Evolutionary conservation across 2,797 vertebrate genomes (phyloP).

Genomic region (Clarias fuscus): DNA sequence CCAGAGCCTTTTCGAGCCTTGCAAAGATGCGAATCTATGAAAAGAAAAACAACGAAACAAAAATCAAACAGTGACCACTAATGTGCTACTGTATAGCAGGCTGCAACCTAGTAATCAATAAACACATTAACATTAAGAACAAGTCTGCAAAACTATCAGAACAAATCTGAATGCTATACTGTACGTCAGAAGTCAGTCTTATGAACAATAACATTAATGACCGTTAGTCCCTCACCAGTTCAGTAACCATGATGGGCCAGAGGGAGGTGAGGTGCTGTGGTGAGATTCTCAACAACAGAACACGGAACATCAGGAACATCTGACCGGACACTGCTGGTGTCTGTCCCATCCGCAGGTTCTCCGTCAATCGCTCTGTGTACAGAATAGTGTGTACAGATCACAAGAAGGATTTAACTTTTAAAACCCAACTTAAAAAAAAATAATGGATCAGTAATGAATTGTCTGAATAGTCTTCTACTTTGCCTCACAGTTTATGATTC

Average conservation of each 20-base stretch:
- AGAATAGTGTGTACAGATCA: neutral
- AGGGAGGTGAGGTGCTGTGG: slow-evolving; percentile 93
- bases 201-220: neutral
- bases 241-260: slow-evolving; percentile 99
- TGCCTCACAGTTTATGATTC: neutral
- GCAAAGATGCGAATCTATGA: slow-evolving; percentile 87
- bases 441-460: neutral
- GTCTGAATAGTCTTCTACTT: neutral
- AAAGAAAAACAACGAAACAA: slow-evolving; percentile 9
- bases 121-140: neutral
- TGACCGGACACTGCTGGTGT: slow-evolving; percentile 84
- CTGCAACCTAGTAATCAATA: neutral
- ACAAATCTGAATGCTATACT: neutral
- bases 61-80: neutral
- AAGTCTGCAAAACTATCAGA: neutral
- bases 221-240: slow-evolving; percentile 79
- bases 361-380: slow-evolving; percentile 89
- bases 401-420: neutral
- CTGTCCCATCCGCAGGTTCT: slow-evolving; percentile 87
- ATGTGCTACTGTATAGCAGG: too few species aligned
- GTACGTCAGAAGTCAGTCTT: neutral
- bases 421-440: neutral
- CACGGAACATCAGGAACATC: slow-evolving; percentile 97
- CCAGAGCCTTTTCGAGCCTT: slow-evolving; percentile 86
- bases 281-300: slow-evolving; percentile 91